phyloP scores from a whole-genome alignment of 2,888 invertebrate species.

The Drosophila kuntzei region DNA sequence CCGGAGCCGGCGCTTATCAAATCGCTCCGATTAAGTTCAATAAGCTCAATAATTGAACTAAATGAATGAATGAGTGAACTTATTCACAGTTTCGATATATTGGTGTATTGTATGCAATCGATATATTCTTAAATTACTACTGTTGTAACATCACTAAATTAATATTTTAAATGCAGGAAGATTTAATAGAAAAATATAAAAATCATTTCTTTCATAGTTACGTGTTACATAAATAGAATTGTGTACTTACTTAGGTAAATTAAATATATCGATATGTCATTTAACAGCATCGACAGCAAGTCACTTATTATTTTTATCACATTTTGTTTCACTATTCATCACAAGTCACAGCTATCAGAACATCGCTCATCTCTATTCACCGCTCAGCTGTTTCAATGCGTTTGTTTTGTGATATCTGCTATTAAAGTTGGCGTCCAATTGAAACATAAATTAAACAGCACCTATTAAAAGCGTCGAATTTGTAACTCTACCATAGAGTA shows the following conservation, averaged over 20 bases:
- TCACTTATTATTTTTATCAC: too few species aligned
- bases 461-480: background rate
- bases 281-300: background rate
- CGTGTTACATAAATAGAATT: too few species aligned
- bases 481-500: background rate
- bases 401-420: slow-evolving; percentile 87
- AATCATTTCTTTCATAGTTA: too few species aligned
- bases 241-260: background rate
- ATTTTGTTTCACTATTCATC: too few species aligned
- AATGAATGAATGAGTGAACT: too few species aligned
- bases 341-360: background rate
- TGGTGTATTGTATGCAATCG: too few species aligned
- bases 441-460: slow-evolving; percentile 5
- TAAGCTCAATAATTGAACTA: too few species aligned
- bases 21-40: too few species aligned
- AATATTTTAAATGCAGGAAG: background rate
- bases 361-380: slow-evolving; percentile 9
- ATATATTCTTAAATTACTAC: background rate
- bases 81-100: background rate
- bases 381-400: slow-evolving; percentile 88
- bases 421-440: slow-evolving; percentile 32
- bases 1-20: too few species aligned
- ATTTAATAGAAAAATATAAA: too few species aligned
- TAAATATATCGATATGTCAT: background rate
- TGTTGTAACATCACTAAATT: background rate